Percentiles rank a stretch among this genome's conserved stretches.
phyloP scores from a whole-genome alignment of 2,113 vertebrate genomes.

The Emberiza fucata region DNA sequence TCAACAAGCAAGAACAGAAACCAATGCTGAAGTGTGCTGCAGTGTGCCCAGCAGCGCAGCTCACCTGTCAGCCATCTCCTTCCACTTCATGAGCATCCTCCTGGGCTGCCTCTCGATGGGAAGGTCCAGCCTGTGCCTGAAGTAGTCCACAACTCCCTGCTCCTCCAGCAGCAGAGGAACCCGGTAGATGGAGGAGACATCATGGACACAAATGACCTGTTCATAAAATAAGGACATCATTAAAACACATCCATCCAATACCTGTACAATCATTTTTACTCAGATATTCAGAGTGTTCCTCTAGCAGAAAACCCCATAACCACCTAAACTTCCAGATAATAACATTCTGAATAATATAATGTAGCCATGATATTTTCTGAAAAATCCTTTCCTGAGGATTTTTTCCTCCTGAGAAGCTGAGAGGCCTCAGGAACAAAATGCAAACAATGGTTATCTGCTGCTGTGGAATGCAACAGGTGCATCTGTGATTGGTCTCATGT shows the following conservation, averaged over 20 bases:
- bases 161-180: slow-evolving; percentile 91
- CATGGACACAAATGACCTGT: slow-evolving; percentile 95
- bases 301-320: not conserved
- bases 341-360: not conserved
- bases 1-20: not conserved
- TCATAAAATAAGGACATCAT: not conserved
- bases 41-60: not conserved
- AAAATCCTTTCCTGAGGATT: no score
- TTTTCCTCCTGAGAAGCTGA: no score
- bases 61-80: slow-evolving; percentile 96
- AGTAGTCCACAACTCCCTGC: slow-evolving; percentile 92
- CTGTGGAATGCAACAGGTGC: no score
- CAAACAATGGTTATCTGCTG: no score
- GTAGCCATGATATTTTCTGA: no score
- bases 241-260: not conserved
- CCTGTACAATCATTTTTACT: not conserved
- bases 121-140: slow-evolving; percentile 87
- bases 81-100: slow-evolving; percentile 93
- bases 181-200: slow-evolving; percentile 92
- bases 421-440: no score
- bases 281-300: not conserved
- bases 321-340: not conserved
- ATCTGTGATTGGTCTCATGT: no score
- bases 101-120: slow-evolving; percentile 85
- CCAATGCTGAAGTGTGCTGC: accelerated